Evolutionary conservation across 2,888 invertebrate species (phyloP).

Genomic region (Amphiduros pacificus): DNA sequence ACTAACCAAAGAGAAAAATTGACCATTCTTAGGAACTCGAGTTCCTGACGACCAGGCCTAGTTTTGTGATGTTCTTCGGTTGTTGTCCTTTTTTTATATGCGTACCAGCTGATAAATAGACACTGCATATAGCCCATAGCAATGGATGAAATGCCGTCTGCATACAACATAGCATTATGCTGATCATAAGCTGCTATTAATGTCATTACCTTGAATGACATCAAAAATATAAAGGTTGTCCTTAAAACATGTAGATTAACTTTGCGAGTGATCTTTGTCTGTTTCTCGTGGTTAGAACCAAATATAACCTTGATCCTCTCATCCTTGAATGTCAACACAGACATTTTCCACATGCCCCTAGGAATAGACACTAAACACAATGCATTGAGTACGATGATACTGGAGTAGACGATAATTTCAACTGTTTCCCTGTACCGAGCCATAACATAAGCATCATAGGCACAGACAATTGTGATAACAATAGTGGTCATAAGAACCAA

Average conservation of each 20-base stretch:
- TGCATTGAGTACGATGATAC: background rate
- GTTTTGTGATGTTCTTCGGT: background rate
- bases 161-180: background rate
- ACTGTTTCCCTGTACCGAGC: background rate
- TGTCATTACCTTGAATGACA: background rate
- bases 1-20: conserved; percentile 16
- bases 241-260: background rate
- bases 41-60: conserved; percentile 11
- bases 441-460: background rate
- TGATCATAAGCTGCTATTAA: conserved; percentile 7
- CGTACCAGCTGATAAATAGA: conserved; percentile 14
- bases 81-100: conserved; percentile 6
- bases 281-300: too few species aligned
- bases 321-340: background rate
- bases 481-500: background rate
- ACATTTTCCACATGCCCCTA: conserved; percentile 3
- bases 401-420: background rate
- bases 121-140: conserved; percentile 2
- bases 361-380: conserved; percentile 4
- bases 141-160: conserved; percentile 1
- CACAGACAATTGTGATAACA: background rate
- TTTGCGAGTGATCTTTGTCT: background rate
- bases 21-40: conserved; percentile 7
- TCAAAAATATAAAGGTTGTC: conserved; percentile 2
- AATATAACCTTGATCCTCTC: background rate